Evolutionary conservation across 2,113 vertebrate species (phyloP), one percentile per base, ranked within the genome.

Genomic region (Macrotus californicus): DNA sequence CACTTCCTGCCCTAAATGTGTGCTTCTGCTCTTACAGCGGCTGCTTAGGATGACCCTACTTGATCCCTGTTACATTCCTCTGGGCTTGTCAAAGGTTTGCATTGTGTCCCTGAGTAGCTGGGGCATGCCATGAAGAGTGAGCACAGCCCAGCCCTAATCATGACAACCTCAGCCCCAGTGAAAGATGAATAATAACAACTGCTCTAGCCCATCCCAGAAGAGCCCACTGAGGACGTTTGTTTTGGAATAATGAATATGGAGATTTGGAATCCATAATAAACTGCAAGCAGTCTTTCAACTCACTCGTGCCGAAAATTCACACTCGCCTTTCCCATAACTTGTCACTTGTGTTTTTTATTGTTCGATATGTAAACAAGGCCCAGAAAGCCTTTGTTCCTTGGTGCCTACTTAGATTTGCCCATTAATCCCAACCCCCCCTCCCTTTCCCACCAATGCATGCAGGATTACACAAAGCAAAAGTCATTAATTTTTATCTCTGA

Each of bases 401-500:
- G 98, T 98, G 98, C 97, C 97, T 98, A 96, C 98, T 98, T 98
- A 97, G 97, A 81, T 98, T 98, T 98, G 97, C 98, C 98, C 98
- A 98, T 98, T 98, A 98, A 98, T 98, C 98, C 98, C 95, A 56
- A 76, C 96, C 75, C 96, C 94, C 96, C 97, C 89, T 95, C 97
- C 97, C 69, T 54, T 97, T 97, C 96, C 98, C 97, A 97, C 97
- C 98, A 97, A 94, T 75, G 97, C 98, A 97, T 81, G 90, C 98
- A 98, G 98, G 98, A 98, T 99, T 98, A 98, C 98, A 99, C 98
- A 98, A 99, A 99, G 98, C 98, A 98, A 98, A 99, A 99, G 98
- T 98, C 98, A 99, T 99, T 99, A 99, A 98, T 98, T 99, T 99
- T 99, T 99, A 99, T 98, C 98, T 98, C 98, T 98, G 98, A 98